Evolutionary conservation across 2,888 invertebrate genomes (phyloP).

Genomic region (Elaeidobius kamerunicus): DNA sequence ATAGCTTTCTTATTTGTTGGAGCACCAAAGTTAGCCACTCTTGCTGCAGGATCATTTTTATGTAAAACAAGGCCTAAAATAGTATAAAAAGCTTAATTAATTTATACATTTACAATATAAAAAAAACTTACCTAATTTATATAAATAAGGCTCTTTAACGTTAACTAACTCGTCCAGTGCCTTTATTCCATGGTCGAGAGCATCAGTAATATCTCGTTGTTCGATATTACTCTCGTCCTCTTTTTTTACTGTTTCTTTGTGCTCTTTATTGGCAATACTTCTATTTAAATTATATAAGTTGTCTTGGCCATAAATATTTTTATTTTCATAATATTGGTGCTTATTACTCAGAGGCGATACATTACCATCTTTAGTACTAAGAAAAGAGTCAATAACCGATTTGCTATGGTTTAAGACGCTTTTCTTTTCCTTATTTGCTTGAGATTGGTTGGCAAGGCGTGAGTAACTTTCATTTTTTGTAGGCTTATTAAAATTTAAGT

Average conservation of each 20-base stretch:
- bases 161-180: conserved; percentile 64
- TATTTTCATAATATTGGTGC: neutral
- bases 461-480: conserved; percentile 22
- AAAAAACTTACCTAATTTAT: conserved; percentile 55
- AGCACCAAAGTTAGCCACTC: conserved; percentile 69
- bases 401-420: conserved; percentile 10
- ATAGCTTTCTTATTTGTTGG: conserved; percentile 59
- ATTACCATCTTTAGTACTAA: neutral
- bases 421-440: conserved; percentile 30
- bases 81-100: neutral
- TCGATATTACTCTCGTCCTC: conserved; percentile 26
- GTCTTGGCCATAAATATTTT: conserved; percentile 5
- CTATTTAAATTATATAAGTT: too few species aligned
- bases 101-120: neutral
- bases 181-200: conserved; percentile 64
- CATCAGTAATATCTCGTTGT: conserved; percentile 58
- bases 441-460: conserved; percentile 4
- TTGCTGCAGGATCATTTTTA: conserved; percentile 63
- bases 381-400: neutral
- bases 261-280: too few species aligned
- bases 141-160: conserved; percentile 58
- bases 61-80: conserved; percentile 61
- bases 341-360: neutral
- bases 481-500: conserved; percentile 16
- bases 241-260: neutral